phyloP scores from a whole-genome alignment of 2,797 vertebrate species.

The Sarcophilus harrisii region DNA sequence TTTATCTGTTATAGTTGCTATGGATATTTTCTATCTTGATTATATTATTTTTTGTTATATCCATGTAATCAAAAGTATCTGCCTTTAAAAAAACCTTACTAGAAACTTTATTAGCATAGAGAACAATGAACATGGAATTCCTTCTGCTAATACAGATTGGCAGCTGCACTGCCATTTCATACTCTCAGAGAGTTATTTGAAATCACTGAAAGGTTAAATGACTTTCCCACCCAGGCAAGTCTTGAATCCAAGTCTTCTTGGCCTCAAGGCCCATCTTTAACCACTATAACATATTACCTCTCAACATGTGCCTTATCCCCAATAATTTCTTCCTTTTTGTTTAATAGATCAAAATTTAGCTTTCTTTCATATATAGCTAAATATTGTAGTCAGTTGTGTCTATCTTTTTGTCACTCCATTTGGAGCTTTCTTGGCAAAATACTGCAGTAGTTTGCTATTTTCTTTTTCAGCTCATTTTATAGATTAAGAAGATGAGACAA shows the following conservation, averaged over 20 bases:
- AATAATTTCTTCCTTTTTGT: neutral
- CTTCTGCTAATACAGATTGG: neutral
- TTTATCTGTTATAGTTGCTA: neutral
- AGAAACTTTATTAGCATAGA: neutral
- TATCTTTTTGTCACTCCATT: neutral
- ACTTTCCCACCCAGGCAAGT: neutral
- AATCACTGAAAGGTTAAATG: neutral
- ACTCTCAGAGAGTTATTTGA: neutral
- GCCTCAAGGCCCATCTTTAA: neutral
- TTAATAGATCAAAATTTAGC: neutral
- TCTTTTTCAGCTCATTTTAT: neutral
- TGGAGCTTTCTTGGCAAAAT: neutral
- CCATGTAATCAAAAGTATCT: neutral
- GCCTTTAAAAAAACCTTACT: neutral
- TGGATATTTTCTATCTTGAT: neutral
- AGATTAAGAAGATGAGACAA: neutral
- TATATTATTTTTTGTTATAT: neutral
- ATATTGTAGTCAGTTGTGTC: neutral
- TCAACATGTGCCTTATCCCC: neutral
- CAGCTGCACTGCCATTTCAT: neutral
- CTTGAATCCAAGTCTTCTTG: neutral
- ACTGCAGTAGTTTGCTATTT: neutral
- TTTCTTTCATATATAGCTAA: neutral
- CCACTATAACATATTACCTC: neutral
- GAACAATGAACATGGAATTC: neutral